Conservation (phyloP, 2,888 invertebrate species). For the Melanophora roralis region DNA sequence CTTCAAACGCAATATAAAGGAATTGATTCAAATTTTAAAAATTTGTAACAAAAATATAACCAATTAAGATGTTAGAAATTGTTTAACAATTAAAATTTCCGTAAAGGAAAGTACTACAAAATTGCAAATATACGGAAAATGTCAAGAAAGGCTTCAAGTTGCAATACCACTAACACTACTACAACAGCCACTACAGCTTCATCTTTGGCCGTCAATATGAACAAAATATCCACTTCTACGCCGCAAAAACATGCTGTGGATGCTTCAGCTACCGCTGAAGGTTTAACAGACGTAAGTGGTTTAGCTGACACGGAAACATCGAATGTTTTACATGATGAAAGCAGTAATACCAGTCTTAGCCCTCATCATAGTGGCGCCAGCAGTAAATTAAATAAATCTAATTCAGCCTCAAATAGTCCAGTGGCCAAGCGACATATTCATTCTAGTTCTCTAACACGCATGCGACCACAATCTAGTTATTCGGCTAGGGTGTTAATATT, state of each 20-base stretch:
- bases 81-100: background rate
- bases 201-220: slow-evolving; percentile 21
- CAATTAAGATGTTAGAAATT: slow-evolving; percentile 5
- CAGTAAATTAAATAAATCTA: slow-evolving; percentile 57
- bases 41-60: background rate
- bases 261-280: slow-evolving; percentile 18
- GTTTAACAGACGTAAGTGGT: slow-evolving; percentile 42
- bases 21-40: slow-evolving; percentile 5
- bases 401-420: slow-evolving; percentile 65
- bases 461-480: slow-evolving; percentile 81
- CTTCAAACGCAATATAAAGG: background rate
- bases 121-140: slow-evolving; percentile 31
- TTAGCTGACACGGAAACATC: slow-evolving; percentile 51
- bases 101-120: slow-evolving; percentile 16
- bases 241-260: slow-evolving; percentile 67
- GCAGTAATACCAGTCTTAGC: slow-evolving; percentile 56
- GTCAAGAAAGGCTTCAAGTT: slow-evolving; percentile 31
- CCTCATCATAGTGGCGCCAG: slow-evolving; percentile 9
- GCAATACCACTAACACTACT: slow-evolving; percentile 15
- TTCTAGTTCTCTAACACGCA: slow-evolving; percentile 68
- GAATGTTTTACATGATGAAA: slow-evolving; percentile 64
- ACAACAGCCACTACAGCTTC: slow-evolving; percentile 34
- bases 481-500: slow-evolving; percentile 87
- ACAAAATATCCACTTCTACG: slow-evolving; percentile 72
- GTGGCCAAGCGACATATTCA: slow-evolving; percentile 71